phyloP scores from a whole-genome alignment of 2,797 vertebrate genomes.

The Macroramphosus scolopax region DNA sequence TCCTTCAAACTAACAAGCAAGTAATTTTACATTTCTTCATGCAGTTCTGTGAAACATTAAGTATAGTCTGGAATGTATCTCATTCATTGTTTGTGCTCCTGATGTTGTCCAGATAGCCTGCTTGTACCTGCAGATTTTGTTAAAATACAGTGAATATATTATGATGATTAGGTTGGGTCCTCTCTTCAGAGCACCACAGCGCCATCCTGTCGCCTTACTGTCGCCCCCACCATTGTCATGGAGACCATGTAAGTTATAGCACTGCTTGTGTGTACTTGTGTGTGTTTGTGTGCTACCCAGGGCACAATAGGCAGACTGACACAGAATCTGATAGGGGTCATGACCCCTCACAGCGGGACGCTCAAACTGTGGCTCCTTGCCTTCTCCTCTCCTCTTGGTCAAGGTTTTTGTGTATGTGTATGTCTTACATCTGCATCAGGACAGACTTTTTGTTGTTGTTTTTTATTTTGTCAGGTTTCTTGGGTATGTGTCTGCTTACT shows the following conservation, averaged over 20 bases:
- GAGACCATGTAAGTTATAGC: conserved; percentile 96
- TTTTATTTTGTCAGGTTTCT: conserved; percentile 12
- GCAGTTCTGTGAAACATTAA: too few relatives aligned
- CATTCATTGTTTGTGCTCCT: not conserved
- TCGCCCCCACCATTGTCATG: conserved; percentile 93
- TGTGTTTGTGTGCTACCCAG: conserved; percentile 55
- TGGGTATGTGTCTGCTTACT: conserved; percentile 4
- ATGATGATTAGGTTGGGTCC: conserved; percentile 36
- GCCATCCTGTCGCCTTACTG: conserved; percentile 88
- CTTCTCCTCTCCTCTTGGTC: conserved; percentile 79
- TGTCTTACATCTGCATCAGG: conserved; percentile 27
- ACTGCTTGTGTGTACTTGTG: conserved; percentile 57
- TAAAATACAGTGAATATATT: conserved; percentile 39
- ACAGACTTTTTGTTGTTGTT: not conserved
- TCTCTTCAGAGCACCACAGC: conserved; percentile 52
- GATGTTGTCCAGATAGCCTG: not conserved
- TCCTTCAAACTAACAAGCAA: too few relatives aligned
- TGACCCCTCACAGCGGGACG: conserved; percentile 83
- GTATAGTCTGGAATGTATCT: too few relatives aligned
- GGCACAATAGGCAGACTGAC: conserved; percentile 95
- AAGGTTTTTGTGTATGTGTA: conserved; percentile 64
- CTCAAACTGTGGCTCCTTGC: conserved; percentile 78
- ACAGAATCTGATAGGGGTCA: conserved; percentile 99
- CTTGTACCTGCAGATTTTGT: conserved; percentile 10
- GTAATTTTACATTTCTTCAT: too few relatives aligned